Evolutionary conservation across 2,113 vertebrate species (phyloP).

Genomic region (Syrmaticus mikado): DNA sequence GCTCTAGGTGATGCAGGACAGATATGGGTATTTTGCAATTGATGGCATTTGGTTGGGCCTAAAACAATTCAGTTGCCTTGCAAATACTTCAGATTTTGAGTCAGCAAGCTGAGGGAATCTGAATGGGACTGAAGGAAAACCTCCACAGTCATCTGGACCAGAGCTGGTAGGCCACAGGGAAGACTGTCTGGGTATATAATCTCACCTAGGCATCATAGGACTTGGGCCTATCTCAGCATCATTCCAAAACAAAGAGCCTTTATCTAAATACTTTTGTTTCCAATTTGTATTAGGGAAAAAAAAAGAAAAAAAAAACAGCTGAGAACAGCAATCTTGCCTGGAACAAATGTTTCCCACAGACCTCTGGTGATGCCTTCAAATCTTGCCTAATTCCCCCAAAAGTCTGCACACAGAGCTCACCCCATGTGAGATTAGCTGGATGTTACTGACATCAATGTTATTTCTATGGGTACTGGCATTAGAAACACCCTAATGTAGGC

Average conservation of each 20-base stretch:
- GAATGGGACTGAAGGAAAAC: neutral
- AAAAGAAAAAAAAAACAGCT: too few relatives aligned
- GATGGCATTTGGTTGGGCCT: neutral
- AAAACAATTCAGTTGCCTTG: neutral
- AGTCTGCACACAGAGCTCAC: neutral
- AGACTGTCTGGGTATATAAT: neutral
- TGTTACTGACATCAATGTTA: neutral
- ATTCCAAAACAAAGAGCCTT: neutral
- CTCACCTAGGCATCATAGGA: neutral
- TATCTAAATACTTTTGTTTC: neutral
- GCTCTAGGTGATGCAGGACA: neutral
- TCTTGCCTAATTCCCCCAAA: neutral
- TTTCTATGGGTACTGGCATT: neutral
- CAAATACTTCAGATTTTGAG: neutral
- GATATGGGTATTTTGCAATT: neutral
- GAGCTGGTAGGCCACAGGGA: neutral
- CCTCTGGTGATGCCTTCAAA: neutral
- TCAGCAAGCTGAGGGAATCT: neutral
- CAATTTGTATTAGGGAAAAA: neutral
- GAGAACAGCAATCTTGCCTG: neutral
- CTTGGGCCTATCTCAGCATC: neutral
- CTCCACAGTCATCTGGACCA: neutral
- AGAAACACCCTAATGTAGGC: neutral
- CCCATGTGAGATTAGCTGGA: neutral
- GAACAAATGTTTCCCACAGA: neutral